Conservation (phyloP, 2,888 invertebrate species). For the Anticlea derivata region DNA sequence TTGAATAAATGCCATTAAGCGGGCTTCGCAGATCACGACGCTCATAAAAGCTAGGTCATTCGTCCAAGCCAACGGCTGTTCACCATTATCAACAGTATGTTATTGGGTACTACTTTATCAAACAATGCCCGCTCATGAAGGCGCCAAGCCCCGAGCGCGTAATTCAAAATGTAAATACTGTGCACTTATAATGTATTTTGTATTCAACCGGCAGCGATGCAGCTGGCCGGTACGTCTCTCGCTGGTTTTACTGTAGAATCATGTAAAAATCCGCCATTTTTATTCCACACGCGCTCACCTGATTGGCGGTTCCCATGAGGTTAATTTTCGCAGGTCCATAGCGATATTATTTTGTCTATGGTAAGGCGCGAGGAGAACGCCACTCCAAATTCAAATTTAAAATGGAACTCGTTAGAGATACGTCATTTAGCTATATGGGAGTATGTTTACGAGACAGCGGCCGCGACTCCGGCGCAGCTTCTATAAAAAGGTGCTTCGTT, state of each 20-base stretch:
- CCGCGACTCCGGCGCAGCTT: conserved; percentile 60
- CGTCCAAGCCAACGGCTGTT: conserved; percentile 10
- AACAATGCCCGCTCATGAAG: conserved; percentile 41
- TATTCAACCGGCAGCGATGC: conserved; percentile 71
- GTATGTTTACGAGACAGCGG: conserved; percentile 43
- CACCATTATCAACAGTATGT: conserved; percentile 4
- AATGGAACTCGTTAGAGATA: conserved; percentile 32
- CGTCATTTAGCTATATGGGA: conserved; percentile 40
- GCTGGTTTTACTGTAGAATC: conserved; percentile 78
- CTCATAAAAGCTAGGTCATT: conserved; percentile 12
- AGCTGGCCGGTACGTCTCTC: conserved; percentile 68
- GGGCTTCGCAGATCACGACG: conserved; percentile 11
- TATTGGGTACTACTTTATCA: conserved; percentile 26
- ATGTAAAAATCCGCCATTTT: conserved; percentile 80
- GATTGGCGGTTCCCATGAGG: conserved; percentile 80
- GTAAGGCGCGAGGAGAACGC: conserved; percentile 33
- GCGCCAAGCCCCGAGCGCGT: conserved; percentile 67
- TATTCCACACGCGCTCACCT: conserved; percentile 72
- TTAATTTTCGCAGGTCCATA: conserved; percentile 76
- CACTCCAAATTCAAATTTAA: conserved; percentile 42
- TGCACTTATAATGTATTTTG: conserved; percentile 79
- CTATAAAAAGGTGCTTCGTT: conserved; percentile 81
- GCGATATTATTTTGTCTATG: conserved; percentile 57
- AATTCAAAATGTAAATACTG: conserved; percentile 82
- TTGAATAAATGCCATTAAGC: conserved; percentile 7